phyloP scores from a whole-genome alignment of 1,140 invertebrate species.

The Cotesia typhae region DNA sequence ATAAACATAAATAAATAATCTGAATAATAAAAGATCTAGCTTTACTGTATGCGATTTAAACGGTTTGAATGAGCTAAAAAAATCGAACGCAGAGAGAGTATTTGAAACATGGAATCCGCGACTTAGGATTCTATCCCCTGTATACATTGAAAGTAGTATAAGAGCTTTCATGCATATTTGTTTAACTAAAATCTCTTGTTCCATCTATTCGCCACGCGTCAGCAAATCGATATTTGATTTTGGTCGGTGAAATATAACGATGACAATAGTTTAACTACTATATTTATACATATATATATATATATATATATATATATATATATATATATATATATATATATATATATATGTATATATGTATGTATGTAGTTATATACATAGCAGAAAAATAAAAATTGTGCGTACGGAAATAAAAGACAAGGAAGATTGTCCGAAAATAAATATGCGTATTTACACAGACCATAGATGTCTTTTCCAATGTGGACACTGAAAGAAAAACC shows the following conservation, averaged over 20 bases:
- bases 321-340: too few species aligned
- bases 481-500: constrained; percentile 45
- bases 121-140: constrained; percentile 18
- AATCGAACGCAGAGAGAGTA: constrained; percentile 26
- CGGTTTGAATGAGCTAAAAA: neutral
- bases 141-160: constrained; percentile 15
- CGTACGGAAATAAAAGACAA: constrained; percentile 23
- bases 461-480: constrained; percentile 33
- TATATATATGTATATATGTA: too few species aligned
- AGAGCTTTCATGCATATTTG: constrained; percentile 39
- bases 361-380: neutral
- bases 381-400: neutral
- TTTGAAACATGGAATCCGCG: constrained; percentile 33
- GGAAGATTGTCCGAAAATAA: constrained; percentile 28
- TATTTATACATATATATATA: neutral
- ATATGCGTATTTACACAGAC: constrained; percentile 38
- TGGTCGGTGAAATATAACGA: constrained; percentile 9
- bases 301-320: too few species aligned
- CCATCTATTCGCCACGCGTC: constrained; percentile 40
- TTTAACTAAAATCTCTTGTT: constrained; percentile 44
- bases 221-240: constrained; percentile 37
- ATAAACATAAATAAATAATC: constrained; percentile 19
- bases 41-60: constrained; percentile 1
- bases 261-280: neutral
- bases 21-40: neutral